Conservation (phyloP, 2,113 vertebrate species). For the Lanius collurio region DNA sequence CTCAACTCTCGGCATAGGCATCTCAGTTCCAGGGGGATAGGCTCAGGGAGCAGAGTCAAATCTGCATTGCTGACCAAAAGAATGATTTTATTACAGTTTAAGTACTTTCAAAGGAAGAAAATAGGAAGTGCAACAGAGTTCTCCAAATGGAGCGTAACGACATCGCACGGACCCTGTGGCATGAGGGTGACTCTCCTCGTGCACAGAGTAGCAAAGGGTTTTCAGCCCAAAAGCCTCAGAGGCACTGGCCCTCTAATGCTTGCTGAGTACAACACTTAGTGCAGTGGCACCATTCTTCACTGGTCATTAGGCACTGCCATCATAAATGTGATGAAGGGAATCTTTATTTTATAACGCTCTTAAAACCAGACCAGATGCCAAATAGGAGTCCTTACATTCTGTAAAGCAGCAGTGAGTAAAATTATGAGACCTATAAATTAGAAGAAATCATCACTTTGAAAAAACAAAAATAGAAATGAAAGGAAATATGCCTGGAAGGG, state of each 20-base stretch:
- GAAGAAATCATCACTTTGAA: background rate
- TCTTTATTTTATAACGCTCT: background rate
- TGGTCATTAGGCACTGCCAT: background rate
- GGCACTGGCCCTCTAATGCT: background rate
- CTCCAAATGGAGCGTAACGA: background rate
- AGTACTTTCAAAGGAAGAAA: background rate
- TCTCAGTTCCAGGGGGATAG: background rate
- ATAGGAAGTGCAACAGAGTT: background rate
- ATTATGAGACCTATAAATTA: background rate
- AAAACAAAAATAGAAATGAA: background rate
- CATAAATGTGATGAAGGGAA: background rate
- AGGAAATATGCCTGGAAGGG: background rate
- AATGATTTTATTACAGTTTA: background rate
- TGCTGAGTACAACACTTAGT: background rate
- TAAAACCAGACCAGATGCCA: background rate
- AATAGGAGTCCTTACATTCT: background rate
- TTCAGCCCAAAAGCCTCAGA: background rate
- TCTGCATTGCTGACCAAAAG: background rate
- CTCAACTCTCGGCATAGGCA: background rate
- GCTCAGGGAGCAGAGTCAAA: background rate
- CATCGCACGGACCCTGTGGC: accelerated
- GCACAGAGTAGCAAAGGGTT: background rate
- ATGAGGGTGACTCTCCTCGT: background rate
- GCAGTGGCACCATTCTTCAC: background rate
- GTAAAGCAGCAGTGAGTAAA: background rate